A percentile compares a stretch with the other conserved stretches of the same genome.
Conservation (phyloP, 2,888 invertebrate species). For the Ctena decussata region DNA sequence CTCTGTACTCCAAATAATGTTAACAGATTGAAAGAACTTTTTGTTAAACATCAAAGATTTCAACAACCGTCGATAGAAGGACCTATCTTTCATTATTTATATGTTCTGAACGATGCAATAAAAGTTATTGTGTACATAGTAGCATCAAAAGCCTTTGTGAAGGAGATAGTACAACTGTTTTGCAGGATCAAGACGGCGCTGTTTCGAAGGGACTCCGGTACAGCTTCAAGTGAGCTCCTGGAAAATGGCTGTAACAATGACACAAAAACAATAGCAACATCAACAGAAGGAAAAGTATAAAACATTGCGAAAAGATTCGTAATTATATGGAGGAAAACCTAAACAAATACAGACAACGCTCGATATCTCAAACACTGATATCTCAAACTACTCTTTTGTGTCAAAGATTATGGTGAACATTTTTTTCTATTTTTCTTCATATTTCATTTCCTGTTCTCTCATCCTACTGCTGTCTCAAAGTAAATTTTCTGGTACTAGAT, state of each 20-base stretch:
- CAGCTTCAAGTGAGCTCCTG: background rate
- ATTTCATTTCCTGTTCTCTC: no score
- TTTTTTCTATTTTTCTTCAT: no score
- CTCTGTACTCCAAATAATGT: conserved; percentile 60
- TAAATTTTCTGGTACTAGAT: no score
- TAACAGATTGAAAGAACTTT: conserved; percentile 24
- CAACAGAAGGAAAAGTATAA: conserved; percentile 23
- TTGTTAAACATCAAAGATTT: background rate
- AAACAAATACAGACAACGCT: no score
- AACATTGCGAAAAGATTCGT: no score
- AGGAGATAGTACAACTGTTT: conserved; percentile 37
- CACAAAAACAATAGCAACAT: conserved; percentile 7
- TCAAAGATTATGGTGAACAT: no score
- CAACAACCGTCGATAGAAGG: conserved; percentile 31
- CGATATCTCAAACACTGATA: no score
- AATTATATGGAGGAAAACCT: no score
- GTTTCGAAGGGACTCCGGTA: background rate
- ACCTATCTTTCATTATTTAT: conserved; percentile 51
- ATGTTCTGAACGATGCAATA: conserved; percentile 47
- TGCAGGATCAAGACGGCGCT: conserved; percentile 19
- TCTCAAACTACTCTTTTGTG: no score
- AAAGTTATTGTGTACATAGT: conserved; percentile 56
- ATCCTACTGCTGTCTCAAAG: no score
- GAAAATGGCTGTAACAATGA: conserved; percentile 4
- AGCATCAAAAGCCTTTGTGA: conserved; percentile 51